phyloP scores from a whole-genome alignment of 2,797 vertebrate species.

The Spheniscus humboldti region DNA sequence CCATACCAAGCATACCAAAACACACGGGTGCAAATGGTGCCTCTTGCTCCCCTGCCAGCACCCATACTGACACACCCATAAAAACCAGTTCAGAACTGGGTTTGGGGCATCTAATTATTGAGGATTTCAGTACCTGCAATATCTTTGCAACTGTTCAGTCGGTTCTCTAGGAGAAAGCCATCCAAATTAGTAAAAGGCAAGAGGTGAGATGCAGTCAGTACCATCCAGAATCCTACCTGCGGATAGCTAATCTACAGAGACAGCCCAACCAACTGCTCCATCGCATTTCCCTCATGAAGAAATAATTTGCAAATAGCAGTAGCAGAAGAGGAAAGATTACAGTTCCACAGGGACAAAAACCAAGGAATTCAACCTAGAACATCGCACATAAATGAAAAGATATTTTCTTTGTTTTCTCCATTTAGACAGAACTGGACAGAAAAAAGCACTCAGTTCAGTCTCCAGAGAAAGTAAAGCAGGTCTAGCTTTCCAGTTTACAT shows the following conservation, averaged over 20 bases:
- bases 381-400: not conserved
- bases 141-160: not conserved
- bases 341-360: not conserved
- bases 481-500: not conserved
- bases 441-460: not conserved
- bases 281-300: not conserved
- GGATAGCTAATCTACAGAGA: not conserved
- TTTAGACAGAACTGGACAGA: not conserved
- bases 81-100: not conserved
- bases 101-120: not conserved
- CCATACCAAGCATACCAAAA: not conserved
- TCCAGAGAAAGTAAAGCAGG: not conserved
- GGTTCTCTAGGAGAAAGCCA: not conserved
- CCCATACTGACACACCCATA: not conserved
- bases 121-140: not conserved
- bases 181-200: not conserved
- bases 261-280: not conserved
- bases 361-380: not conserved
- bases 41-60: not conserved
- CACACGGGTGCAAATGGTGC: fast-evolving
- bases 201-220: not conserved
- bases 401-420: not conserved
- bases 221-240: not conserved
- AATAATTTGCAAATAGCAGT: not conserved
- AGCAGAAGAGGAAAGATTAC: not conserved